Conservation (phyloP, 2,113 vertebrate genomes). For the Caretta caretta region DNA sequence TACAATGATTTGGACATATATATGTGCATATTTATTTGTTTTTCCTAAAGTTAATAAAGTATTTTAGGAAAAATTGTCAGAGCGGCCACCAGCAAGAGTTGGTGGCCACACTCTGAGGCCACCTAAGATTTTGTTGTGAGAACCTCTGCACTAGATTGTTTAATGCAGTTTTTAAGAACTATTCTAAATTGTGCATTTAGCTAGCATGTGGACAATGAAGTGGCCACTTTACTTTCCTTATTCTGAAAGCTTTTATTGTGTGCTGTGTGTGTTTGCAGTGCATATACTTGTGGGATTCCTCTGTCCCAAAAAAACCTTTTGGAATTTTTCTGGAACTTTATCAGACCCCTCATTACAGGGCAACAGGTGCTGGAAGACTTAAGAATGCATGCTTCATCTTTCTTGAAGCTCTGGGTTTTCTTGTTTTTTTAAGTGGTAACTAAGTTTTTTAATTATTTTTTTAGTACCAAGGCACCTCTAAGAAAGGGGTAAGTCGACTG, state of each 20-base stretch:
- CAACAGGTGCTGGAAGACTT: neutral
- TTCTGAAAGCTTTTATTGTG: neutral
- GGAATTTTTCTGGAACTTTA: neutral
- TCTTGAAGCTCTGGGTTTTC: conserved; percentile 34
- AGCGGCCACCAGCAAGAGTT: too few relatives aligned
- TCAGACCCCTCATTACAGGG: neutral
- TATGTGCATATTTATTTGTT: too few relatives aligned
- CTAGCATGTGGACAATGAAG: neutral
- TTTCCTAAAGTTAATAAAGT: too few relatives aligned
- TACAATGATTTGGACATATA: too few relatives aligned
- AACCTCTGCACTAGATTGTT: too few relatives aligned
- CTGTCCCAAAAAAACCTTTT: neutral
- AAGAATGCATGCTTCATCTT: neutral
- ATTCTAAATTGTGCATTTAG: neutral
- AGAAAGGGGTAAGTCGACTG: conserved; percentile 96
- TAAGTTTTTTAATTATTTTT: conserved; percentile 60
- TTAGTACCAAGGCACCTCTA: conserved; percentile 90
- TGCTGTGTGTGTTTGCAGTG: rapidly evolving
- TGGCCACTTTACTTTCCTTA: neutral
- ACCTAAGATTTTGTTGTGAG: too few relatives aligned
- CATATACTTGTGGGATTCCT: neutral
- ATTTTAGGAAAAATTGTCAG: too few relatives aligned
- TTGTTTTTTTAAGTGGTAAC: conserved; percentile 59
- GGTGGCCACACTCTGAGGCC: too few relatives aligned
- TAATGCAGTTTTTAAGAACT: rapidly evolving